Conservation (phyloP, 35 echinoderm and acorn worm species). For the Diadema setosum region DNA sequence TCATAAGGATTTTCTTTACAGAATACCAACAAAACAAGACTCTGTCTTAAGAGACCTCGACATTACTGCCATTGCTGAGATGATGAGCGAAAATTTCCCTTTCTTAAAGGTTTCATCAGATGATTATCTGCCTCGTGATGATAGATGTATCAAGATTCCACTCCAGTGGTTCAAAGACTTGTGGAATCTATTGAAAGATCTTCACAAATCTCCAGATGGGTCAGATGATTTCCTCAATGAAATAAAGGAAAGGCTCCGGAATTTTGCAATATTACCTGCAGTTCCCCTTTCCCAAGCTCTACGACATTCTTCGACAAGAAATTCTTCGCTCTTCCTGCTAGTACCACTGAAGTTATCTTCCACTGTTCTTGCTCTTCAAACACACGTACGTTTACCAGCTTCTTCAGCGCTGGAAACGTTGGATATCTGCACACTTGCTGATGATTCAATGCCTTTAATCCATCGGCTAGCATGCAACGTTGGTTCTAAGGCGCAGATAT, state of each 20-base stretch:
- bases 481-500: neutral
- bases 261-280: slow-evolving; percentile 33
- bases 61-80: neutral
- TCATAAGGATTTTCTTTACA: neutral
- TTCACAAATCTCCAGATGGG: neutral
- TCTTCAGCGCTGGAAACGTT: neutral
- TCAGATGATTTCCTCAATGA: neutral
- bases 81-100: neutral
- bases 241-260: neutral
- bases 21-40: neutral
- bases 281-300: no score
- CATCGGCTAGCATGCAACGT: neutral
- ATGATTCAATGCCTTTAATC: no score
- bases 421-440: neutral
- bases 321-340: neutral
- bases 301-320: no score
- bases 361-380: neutral
- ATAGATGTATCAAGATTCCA: neutral
- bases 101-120: neutral
- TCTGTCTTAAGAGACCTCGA: neutral
- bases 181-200: neutral
- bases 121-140: neutral
- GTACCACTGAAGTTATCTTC: neutral
- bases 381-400: neutral
- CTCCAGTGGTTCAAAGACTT: neutral